Percentiles rank a stretch among this genome's conserved stretches.
Conservation (phyloP, 2,113 vertebrate species). For the Nothobranchius kuhntae region DNA sequence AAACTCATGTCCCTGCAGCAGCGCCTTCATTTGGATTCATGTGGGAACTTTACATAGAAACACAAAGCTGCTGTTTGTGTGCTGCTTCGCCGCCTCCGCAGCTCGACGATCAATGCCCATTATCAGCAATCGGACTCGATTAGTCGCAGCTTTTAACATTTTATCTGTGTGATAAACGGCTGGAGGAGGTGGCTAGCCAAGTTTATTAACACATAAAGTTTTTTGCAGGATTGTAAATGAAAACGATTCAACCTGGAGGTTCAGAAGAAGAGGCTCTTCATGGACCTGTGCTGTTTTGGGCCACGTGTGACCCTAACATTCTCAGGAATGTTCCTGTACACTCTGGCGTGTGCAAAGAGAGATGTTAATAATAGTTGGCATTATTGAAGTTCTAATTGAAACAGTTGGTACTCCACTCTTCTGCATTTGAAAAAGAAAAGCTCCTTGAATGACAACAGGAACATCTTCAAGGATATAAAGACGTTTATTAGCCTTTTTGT, state of each 20-base stretch:
- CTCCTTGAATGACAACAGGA: too few species aligned
- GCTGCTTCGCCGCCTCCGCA: slow-evolving; percentile 2
- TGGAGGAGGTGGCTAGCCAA: background rate
- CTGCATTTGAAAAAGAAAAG: too few species aligned
- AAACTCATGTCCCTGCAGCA: slow-evolving; percentile 39
- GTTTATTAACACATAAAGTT: slow-evolving; percentile 1
- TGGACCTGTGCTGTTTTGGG: too few species aligned
- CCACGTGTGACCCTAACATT: too few species aligned
- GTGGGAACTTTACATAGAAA: slow-evolving; percentile 28
- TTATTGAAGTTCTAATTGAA: too few species aligned
- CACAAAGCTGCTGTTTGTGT: slow-evolving; percentile 28
- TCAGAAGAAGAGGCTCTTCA: background rate
- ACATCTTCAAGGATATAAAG: too few species aligned
- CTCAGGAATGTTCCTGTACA: too few species aligned
- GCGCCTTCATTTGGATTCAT: slow-evolving; percentile 30
- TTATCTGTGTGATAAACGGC: background rate
- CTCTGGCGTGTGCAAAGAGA: too few species aligned
- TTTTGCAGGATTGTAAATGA: background rate
- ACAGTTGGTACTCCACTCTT: too few species aligned
- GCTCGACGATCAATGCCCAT: slow-evolving; percentile 6
- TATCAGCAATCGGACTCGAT: slow-evolving; percentile 22
- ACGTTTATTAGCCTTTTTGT: too few species aligned
- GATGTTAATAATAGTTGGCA: too few species aligned
- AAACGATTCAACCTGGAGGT: background rate
- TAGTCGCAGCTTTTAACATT: background rate